Evolutionary conservation across 2,797 vertebrate species (phyloP).

Genomic region (Parotocinclus haroldoi): DNA sequence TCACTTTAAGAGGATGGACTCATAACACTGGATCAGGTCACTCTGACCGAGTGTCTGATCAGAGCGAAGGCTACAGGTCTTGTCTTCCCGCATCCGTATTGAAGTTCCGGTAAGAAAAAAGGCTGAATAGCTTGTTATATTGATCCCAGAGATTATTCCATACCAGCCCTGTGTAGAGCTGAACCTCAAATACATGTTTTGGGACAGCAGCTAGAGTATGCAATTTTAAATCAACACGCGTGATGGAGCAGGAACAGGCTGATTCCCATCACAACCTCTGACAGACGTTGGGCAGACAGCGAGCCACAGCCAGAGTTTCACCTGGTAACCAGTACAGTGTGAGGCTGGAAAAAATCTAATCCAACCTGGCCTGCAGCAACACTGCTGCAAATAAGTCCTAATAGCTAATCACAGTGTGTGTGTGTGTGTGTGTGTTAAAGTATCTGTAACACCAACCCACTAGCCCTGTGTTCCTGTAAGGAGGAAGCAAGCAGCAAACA

Average conservation of each 20-base stretch:
- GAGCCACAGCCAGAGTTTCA: too few relatives aligned
- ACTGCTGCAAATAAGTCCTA: too few relatives aligned
- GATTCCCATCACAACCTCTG: background rate
- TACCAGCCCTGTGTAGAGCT: too few relatives aligned
- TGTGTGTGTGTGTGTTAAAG: background rate
- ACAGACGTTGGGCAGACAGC: too few relatives aligned
- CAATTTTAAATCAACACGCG: too few relatives aligned
- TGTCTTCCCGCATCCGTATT: background rate
- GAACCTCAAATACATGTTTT: too few relatives aligned
- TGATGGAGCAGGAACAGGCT: too few relatives aligned
- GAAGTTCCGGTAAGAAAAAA: background rate
- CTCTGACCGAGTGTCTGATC: too few relatives aligned
- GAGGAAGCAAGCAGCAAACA: background rate
- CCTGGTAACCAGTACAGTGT: too few relatives aligned
- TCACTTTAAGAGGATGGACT: too few relatives aligned
- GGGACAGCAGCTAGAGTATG: too few relatives aligned
- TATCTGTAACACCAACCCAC: background rate
- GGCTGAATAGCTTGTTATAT: too few relatives aligned
- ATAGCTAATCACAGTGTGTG: background rate
- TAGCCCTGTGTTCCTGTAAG: background rate
- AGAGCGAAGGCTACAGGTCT: background rate
- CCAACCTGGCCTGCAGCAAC: slow-evolving; percentile 1
- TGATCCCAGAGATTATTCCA: slow-evolving; percentile 1
- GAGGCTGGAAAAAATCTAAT: background rate
- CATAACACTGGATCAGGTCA: slow-evolving; percentile 11